A percentile compares a stretch with the other conserved stretches of the same genome.
These are phyloP conservation scores for Scrobipalpa costella DNA, from an alignment of 2,888 invertebrate species.

Conservation along the genomic window DNA sequence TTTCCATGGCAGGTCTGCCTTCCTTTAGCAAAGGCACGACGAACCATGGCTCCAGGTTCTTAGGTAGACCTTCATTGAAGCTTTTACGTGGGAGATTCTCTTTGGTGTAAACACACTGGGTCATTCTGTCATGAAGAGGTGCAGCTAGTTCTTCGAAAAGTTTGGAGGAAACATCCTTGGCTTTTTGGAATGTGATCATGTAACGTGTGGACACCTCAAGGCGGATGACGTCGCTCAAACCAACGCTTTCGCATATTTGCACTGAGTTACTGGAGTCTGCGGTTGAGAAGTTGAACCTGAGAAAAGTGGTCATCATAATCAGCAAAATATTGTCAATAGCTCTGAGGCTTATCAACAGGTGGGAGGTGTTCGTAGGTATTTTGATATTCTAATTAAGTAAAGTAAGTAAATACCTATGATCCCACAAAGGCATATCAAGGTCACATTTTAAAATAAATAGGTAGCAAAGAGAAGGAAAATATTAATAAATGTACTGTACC, in stretches of 20 bases:
- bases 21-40: conserved; percentile 90
- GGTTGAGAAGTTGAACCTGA: conserved; percentile 95
- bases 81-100: conserved; percentile 83
- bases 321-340: not conserved
- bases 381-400: no score
- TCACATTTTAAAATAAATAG: conserved; percentile 21
- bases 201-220: conserved; percentile 92
- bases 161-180: conserved; percentile 56
- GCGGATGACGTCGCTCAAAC: conserved; percentile 86
- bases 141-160: conserved; percentile 77
- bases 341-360: no score
- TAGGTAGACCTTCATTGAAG: conserved; percentile 84
- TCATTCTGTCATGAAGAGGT: conserved; percentile 95
- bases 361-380: no score
- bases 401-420: no score
- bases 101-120: conserved; percentile 90
- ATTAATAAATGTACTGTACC: conserved; percentile 67
- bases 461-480: not conserved
- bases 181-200: conserved; percentile 77
- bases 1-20: conserved; percentile 90
- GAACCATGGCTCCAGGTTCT: conserved; percentile 86
- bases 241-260: conserved; percentile 94
- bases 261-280: conserved; percentile 98
- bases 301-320: conserved; percentile 36
- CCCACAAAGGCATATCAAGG: not conserved